Percentiles rank a stretch among this genome's conserved stretches.
Conservation (phyloP, 2,797 vertebrate genomes). For the Dermochelys coriacea region DNA sequence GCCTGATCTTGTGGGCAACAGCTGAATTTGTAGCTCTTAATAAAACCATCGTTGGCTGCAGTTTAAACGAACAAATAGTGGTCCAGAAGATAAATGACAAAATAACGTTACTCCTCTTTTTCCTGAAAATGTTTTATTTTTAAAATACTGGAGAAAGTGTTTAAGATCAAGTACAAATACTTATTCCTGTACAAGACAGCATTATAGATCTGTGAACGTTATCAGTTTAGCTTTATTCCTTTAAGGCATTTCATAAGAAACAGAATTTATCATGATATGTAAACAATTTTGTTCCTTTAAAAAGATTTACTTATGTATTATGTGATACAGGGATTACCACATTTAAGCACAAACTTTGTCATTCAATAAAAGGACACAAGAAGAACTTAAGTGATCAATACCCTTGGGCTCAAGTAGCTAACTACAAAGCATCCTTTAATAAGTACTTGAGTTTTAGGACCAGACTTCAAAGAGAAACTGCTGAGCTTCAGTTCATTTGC, state of each 20-base stretch:
- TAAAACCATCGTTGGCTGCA: slow-evolving; percentile 56
- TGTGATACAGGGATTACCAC: not conserved
- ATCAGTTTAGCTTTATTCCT: slow-evolving; percentile 59
- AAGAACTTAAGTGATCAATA: slow-evolving; percentile 17
- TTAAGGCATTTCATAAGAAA: slow-evolving; percentile 77
- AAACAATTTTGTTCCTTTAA: slow-evolving; percentile 66
- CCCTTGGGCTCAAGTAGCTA: slow-evolving; percentile 31
- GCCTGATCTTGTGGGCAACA: not conserved
- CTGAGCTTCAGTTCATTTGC: too few relatives aligned
- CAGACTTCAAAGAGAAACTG: too few relatives aligned
- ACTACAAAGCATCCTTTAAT: slow-evolving; percentile 19
- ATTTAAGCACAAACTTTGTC: slow-evolving; percentile 36
- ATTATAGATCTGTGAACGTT: slow-evolving; percentile 54
- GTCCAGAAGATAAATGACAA: slow-evolving; percentile 35
- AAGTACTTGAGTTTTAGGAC: slow-evolving; percentile 31
- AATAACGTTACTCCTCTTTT: slow-evolving; percentile 22
- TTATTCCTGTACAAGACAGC: slow-evolving; percentile 62
- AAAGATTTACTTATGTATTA: slow-evolving; percentile 66
- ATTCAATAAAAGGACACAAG: slow-evolving; percentile 49
- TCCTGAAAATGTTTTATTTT: slow-evolving; percentile 45
- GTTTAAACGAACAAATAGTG: slow-evolving; percentile 61
- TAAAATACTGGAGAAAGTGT: slow-evolving; percentile 46
- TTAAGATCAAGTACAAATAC: slow-evolving; percentile 54
- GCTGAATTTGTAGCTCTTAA: not conserved
- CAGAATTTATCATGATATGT: slow-evolving; percentile 51